Conservation (phyloP, 2,797 vertebrate species). For the Limosa lapponica region DNA sequence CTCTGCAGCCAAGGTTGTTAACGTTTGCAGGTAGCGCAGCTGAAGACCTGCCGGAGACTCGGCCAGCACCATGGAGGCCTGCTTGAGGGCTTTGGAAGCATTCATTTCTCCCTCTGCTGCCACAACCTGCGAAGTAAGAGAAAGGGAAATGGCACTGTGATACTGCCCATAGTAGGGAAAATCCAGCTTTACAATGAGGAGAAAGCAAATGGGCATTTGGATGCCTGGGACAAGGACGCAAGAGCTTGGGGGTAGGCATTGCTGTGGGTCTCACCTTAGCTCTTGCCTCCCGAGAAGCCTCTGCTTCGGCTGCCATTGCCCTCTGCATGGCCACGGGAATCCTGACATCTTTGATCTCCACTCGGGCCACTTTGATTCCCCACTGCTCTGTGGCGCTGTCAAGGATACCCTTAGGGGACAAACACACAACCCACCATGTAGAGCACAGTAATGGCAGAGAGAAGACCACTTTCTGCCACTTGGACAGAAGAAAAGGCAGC, state of each 20-base stretch:
- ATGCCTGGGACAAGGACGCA: not conserved
- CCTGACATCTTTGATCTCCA: slow-evolving; percentile 82
- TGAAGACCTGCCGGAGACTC: slow-evolving; percentile 77
- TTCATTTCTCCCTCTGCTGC: slow-evolving; percentile 83
- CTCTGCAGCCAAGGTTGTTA: slow-evolving; percentile 74
- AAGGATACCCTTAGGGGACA: slow-evolving; percentile 69
- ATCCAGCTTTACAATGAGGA: not conserved
- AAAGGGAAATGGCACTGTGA: not conserved
- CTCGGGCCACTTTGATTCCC: slow-evolving; percentile 81
- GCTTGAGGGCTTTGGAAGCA: slow-evolving; percentile 80
- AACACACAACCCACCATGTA: not conserved
- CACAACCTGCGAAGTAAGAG: slow-evolving; percentile 70
- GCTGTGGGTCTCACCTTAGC: slow-evolving; percentile 69
- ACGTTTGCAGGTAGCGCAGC: slow-evolving; percentile 81
- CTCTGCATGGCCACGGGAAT: slow-evolving; percentile 80
- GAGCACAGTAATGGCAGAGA: not conserved
- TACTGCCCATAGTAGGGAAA: fast-evolving
- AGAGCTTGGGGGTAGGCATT: not conserved
- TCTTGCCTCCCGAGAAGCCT: slow-evolving; percentile 77
- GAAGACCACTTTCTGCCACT: not conserved
- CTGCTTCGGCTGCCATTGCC: slow-evolving; percentile 83
- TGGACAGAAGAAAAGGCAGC: not conserved
- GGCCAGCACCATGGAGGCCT: slow-evolving; percentile 74
- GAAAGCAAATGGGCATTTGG: not conserved
- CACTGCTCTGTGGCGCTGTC: slow-evolving; percentile 71